Conservation (phyloP, 2,113 vertebrate genomes). For the Toxostoma redivivum region DNA sequence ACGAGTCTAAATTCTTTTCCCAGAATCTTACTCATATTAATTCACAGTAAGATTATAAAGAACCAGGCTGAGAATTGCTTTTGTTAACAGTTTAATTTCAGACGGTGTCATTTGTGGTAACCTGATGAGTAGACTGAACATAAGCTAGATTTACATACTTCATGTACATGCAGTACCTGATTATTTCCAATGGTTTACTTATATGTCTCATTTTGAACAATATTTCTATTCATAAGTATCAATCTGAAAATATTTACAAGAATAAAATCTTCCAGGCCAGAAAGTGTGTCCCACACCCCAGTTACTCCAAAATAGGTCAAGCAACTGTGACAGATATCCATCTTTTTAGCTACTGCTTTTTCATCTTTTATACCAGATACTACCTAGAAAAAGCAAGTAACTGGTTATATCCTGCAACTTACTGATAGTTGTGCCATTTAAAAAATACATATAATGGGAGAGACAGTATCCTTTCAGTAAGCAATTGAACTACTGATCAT, state of each 20-base stretch:
- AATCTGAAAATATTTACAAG: slow-evolving; percentile 5
- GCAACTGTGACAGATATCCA: neutral
- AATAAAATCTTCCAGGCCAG: neutral
- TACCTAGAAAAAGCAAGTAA: neutral
- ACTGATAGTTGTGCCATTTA: neutral
- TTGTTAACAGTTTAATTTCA: neutral
- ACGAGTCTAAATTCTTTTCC: neutral
- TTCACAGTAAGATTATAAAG: neutral
- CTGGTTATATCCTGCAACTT: neutral
- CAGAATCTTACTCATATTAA: neutral
- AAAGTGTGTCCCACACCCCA: neutral
- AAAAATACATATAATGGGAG: neutral
- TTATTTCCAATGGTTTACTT: neutral
- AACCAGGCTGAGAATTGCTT: neutral
- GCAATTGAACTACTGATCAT: neutral
- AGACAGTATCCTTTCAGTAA: neutral
- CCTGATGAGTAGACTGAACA: neutral
- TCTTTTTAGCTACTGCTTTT: neutral
- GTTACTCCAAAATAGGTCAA: neutral
- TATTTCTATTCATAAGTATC: neutral
- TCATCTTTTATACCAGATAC: neutral
- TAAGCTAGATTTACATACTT: neutral
- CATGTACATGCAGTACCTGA: neutral
- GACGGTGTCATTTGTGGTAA: neutral
- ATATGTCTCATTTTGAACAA: neutral